These are phyloP conservation scores for Oncorhynchus nerka DNA, from an alignment of 2,113 vertebrate species.

Conservation along the genomic window DNA sequence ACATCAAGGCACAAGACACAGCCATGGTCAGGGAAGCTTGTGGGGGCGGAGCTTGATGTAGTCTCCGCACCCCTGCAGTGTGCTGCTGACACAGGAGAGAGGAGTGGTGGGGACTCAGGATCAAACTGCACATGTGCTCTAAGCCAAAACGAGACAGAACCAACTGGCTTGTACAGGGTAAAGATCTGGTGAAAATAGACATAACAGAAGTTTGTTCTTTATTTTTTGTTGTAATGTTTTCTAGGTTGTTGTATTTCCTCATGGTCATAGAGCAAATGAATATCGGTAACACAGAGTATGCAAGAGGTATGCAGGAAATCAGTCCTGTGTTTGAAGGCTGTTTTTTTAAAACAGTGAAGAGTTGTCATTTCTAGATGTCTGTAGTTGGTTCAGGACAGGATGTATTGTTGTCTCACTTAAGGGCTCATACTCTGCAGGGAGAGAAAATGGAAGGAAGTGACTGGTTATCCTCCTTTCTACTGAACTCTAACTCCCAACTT, in stretches of 20 bases:
- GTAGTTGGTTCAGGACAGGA: constrained; percentile 25
- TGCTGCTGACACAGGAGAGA: constrained; percentile 53
- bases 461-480: background rate
- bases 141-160: constrained; percentile 73
- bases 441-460: background rate
- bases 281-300: constrained; percentile 31
- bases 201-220: constrained; percentile 57
- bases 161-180: constrained; percentile 77
- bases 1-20: constrained; percentile 79
- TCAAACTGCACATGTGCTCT: constrained; percentile 57
- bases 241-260: constrained; percentile 38
- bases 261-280: constrained; percentile 62
- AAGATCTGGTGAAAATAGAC: constrained; percentile 63
- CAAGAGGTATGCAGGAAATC: constrained; percentile 21
- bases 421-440: constrained; percentile 14
- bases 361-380: constrained; percentile 24
- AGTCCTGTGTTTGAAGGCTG: constrained; percentile 26
- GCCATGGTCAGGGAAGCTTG: constrained; percentile 62
- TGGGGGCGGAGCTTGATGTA: constrained; percentile 64
- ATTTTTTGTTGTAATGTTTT: constrained; percentile 18
- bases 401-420: constrained; percentile 24
- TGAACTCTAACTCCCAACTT: background rate
- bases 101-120: constrained; percentile 7
- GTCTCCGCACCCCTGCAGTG: constrained; percentile 61
- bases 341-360: constrained; percentile 7